phyloP scores from a whole-genome alignment of 2,888 invertebrate genomes.

The Protula sp. region DNA sequence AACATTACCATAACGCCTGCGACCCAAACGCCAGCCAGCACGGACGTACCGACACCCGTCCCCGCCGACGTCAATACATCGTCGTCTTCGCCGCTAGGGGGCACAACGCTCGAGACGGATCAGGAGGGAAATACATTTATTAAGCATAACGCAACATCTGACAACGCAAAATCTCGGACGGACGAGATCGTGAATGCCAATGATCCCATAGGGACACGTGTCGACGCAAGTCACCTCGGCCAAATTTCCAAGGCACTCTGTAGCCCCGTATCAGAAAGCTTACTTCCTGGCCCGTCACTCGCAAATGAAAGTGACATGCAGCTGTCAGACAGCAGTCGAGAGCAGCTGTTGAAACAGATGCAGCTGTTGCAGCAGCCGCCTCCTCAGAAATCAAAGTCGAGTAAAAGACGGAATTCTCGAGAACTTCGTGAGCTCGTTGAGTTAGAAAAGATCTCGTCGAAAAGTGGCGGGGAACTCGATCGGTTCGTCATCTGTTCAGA shows the following conservation, averaged over 20 bases:
- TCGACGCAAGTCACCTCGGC: too few species aligned
- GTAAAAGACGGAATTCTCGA: not conserved
- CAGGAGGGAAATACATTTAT: too few species aligned
- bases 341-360: not conserved
- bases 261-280: too few species aligned
- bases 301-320: not conserved
- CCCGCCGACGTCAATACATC: not conserved
- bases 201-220: not conserved
- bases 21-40: not conserved
- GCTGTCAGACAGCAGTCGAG: not conserved
- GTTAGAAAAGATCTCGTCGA: not conserved
- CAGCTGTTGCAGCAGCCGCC: not conserved
- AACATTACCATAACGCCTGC: not conserved
- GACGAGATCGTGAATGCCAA: not conserved
- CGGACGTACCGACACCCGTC: not conserved
- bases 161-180: too few species aligned
- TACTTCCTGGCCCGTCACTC: not conserved
- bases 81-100: not conserved
- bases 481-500: constrained; percentile 22
- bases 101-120: too few species aligned
- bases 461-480: constrained; percentile 6
- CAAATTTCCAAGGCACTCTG: too few species aligned
- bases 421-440: not conserved
- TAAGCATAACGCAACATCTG: too few species aligned
- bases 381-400: not conserved